Evolutionary conservation across 2,888 invertebrate species (phyloP).

Genomic region (Cephus rjabovi): DNA sequence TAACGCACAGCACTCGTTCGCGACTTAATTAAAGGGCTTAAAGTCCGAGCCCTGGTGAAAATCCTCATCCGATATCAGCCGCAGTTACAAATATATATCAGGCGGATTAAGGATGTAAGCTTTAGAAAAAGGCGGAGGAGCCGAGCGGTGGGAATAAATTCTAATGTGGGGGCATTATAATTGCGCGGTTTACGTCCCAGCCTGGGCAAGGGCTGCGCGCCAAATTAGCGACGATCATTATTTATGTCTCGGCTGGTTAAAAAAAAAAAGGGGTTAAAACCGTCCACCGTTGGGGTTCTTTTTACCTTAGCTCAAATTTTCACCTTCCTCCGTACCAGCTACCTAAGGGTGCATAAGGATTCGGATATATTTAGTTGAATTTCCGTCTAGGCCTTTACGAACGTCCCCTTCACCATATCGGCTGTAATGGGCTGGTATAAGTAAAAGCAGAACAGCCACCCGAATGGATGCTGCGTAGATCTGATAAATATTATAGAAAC

Average conservation of each 20-base stretch:
- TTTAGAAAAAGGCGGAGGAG: conserved; percentile 61
- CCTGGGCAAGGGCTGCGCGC: conserved; percentile 52
- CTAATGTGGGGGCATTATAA: conserved; percentile 66
- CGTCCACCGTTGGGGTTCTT: conserved; percentile 23
- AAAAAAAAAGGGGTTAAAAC: conserved; percentile 63
- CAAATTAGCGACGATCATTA: conserved; percentile 67
- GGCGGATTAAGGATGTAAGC: conserved; percentile 64
- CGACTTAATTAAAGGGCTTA: conserved; percentile 50
- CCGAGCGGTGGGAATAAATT: conserved; percentile 59
- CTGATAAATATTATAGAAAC: neutral
- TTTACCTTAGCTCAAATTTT: neutral
- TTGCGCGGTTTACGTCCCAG: conserved; percentile 60
- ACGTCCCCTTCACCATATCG: neutral
- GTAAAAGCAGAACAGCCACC: neutral
- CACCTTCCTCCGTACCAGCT: neutral
- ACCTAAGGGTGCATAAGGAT: neutral
- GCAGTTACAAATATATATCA: conserved; percentile 54
- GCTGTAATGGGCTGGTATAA: neutral
- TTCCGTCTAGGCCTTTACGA: neutral
- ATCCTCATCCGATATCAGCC: conserved; percentile 26
- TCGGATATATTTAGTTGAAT: neutral
- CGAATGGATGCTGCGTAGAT: neutral
- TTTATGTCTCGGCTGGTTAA: conserved; percentile 56
- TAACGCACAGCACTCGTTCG: conserved; percentile 16
- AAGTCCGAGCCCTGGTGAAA: conserved; percentile 37